phyloP scores from a whole-genome alignment of 1,140 invertebrate species.

The Anoplophora glabripennis region DNA sequence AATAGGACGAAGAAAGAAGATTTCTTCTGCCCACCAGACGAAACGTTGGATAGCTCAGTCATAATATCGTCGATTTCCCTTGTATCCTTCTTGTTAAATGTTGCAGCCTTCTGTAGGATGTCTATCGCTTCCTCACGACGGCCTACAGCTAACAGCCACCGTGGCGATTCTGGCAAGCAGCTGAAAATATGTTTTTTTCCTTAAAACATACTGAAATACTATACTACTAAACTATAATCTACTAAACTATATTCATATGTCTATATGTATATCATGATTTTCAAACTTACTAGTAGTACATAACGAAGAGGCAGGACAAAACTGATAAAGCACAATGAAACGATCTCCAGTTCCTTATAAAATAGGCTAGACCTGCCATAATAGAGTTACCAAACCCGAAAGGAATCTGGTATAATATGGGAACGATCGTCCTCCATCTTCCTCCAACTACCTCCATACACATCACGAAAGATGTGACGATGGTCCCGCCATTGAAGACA shows the following conservation, averaged over 20 bases:
- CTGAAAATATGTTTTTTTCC: slow-evolving; percentile 48
- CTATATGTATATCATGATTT: not conserved
- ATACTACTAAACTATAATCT: not conserved
- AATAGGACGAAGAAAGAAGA: slow-evolving; percentile 65
- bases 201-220: not conserved
- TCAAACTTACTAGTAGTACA: slow-evolving; percentile 61
- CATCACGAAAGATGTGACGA: slow-evolving; percentile 64
- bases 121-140: slow-evolving; percentile 62
- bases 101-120: slow-evolving; percentile 66
- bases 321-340: slow-evolving; percentile 72
- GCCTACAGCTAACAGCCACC: slow-evolving; percentile 73
- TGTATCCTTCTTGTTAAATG: slow-evolving; percentile 39
- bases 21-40: slow-evolving; percentile 36
- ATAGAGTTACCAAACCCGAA: slow-evolving; percentile 66
- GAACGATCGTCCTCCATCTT: slow-evolving; percentile 65
- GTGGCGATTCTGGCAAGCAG: slow-evolving; percentile 74
- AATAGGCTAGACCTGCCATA: slow-evolving; percentile 60
- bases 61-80: slow-evolving; percentile 37
- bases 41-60: slow-evolving; percentile 16
- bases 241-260: not conserved
- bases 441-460: slow-evolving; percentile 61
- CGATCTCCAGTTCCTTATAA: slow-evolving; percentile 65
- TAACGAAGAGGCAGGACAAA: slow-evolving; percentile 64
- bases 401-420: slow-evolving; percentile 68
- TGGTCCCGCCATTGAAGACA: slow-evolving; percentile 67